phyloP scores from a whole-genome alignment of 2,888 invertebrate species.

The Adelognathus sp. region DNA sequence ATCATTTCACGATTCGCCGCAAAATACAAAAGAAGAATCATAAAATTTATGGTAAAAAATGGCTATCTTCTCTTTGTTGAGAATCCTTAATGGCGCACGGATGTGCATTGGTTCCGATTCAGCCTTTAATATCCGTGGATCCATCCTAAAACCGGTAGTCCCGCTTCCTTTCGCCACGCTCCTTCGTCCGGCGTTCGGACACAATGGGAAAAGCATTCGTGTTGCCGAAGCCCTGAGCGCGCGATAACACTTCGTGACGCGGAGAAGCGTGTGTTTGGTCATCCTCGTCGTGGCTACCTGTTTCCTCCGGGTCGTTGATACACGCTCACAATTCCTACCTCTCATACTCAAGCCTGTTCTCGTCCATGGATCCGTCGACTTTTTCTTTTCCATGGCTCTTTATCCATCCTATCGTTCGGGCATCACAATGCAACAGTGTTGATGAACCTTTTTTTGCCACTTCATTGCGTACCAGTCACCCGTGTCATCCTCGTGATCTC shows the following conservation, averaged over 20 bases:
- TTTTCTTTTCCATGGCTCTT: neutral
- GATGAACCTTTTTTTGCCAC: constrained; percentile 1
- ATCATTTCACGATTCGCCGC: no score
- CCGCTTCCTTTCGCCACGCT: constrained; percentile 40
- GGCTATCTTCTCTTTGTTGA: neutral
- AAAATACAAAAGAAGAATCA: no score
- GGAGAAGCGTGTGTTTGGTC: constrained; percentile 39
- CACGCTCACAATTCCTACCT: neutral
- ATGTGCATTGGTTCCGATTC: constrained; percentile 5
- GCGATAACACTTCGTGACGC: constrained; percentile 33
- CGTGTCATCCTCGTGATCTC: neutral
- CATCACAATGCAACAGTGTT: constrained; percentile 8
- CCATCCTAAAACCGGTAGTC: constrained; percentile 39
- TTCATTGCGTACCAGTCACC: neutral
- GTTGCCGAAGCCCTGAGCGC: neutral
- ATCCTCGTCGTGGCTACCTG: constrained; percentile 40
- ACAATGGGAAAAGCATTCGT: constrained; percentile 38
- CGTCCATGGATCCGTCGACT: constrained; percentile 9
- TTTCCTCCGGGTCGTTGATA: constrained; percentile 16
- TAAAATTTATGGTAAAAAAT: neutral
- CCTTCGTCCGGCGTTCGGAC: constrained; percentile 22
- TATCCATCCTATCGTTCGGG: neutral
- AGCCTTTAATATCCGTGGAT: neutral
- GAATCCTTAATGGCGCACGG: neutral
- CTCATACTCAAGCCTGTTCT: neutral